Base-by-base conservation (phyloP, 2,113 vertebrate genomes). In the Holacanthus passer region DNA sequence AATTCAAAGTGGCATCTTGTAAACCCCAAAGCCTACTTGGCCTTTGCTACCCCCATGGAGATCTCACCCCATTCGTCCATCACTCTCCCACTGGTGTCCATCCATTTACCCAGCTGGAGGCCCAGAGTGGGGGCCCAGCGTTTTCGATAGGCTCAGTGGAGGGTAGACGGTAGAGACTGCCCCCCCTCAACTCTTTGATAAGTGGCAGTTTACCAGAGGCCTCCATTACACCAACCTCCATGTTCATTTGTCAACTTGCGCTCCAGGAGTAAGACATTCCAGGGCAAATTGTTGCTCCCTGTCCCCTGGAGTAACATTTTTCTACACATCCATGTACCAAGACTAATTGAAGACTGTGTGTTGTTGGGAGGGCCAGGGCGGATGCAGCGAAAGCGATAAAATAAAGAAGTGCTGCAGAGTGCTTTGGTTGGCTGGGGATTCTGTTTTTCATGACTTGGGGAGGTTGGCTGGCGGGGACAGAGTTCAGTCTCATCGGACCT, bases 91-190 rank as follows among this genome's bases (percentile, higher is more conserved):
- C 73, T 84, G 83, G 85, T 70, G 65, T 89, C 87, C 67, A 39
- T 92, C 91, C 90, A 92, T 94, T 93, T 93, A 92, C 93, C 79
- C 94, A 86, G 94, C 91, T 87, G 94, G 93, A 89, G 79, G 78
- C 87, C 78, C 27, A 13, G 55, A 83, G 70, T 68, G 60, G 77
- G 85, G 85, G 65, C 84, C 83, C 78, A 73, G 87, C 72, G 70
- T 77, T 87, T 85, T 81, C 66, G 16, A 82, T 63, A 78, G 84
- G 79, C 77, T 87, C 86, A 79, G 87, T 48, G 24, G 81, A 75
- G 72, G 86, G 71, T 63, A 43, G 47, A 78, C 41, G 8, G 62
- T 65, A 66, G 78, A 65, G 74, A 69, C 43, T 17, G 0, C 47
- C 55, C 85, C 81, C 76, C 77, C 67, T 63, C 71, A 72, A 73